A percentile compares a stretch with the other conserved stretches of the same genome.
These are phyloP conservation scores for Herpetotheres cachinnans DNA, from an alignment of 2,113 vertebrate species.

Conservation along the genomic window DNA sequence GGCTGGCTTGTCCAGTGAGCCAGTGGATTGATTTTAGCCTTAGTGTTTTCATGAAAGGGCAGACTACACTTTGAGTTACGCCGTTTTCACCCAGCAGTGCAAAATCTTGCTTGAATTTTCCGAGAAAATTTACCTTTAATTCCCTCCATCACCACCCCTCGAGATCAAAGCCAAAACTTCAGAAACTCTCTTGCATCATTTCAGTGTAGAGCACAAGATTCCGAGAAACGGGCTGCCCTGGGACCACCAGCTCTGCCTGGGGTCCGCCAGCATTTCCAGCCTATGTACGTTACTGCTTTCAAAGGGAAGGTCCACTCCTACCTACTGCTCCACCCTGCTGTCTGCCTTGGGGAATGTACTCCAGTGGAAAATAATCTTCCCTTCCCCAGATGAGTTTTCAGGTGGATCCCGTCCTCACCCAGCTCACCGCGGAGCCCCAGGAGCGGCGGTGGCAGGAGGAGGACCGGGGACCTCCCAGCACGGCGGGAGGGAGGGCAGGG, in stretches of 20 bases:
- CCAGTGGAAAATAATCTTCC: not conserved
- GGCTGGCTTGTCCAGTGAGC: not conserved
- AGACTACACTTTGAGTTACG: not conserved
- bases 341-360: not conserved
- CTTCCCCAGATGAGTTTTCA: not conserved
- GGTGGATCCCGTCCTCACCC: not conserved
- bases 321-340: not conserved
- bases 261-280: not conserved
- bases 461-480: not conserved
- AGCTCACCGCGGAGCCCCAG: accelerated
- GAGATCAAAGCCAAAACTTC: not conserved
- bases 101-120: not conserved
- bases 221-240: not conserved
- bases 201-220: not conserved
- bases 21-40: not conserved
- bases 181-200: not conserved
- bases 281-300: accelerated
- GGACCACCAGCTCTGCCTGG: not conserved
- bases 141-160: accelerated
- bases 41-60: not conserved
- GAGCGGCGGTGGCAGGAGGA: not conserved
- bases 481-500: not conserved
- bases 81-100: accelerated
- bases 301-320: not conserved
- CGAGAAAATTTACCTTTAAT: not conserved